These are phyloP conservation scores for Mesoligia furuncula DNA, from an alignment of 2,888 invertebrate species.

Conservation along the genomic window DNA sequence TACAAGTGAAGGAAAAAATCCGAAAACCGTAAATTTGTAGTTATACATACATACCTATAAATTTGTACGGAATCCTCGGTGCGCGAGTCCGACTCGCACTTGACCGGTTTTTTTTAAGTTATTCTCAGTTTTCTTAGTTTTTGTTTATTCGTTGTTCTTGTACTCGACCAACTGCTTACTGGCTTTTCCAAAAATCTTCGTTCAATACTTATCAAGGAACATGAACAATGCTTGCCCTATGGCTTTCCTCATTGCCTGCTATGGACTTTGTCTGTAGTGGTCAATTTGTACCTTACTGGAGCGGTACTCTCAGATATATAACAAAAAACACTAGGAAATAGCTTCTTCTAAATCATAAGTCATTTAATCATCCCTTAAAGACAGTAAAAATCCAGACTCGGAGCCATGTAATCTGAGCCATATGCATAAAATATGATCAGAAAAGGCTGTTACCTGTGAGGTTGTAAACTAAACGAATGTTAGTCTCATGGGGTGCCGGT, in stretches of 20 bases:
- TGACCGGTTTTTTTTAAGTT: background rate
- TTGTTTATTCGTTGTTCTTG: background rate
- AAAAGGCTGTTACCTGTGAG: constrained; percentile 62
- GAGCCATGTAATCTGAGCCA: constrained; percentile 41
- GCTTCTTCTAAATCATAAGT: background rate
- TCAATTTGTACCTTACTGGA: background rate
- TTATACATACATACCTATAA: too few species aligned
- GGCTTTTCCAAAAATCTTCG: too few species aligned
- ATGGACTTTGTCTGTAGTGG: background rate
- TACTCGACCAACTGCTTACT: too few species aligned
- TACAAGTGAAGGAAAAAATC: too few species aligned
- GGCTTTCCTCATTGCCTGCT: background rate
- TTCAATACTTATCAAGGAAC: background rate
- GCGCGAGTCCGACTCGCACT: too few species aligned
- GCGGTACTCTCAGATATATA: background rate
- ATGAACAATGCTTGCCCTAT: background rate
- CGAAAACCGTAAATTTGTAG: too few species aligned
- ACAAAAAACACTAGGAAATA: background rate
- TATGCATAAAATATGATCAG: constrained; percentile 65
- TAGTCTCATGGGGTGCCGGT: constrained; percentile 67
- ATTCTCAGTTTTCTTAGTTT: background rate
- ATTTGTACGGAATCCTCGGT: too few species aligned
- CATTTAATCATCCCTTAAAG: background rate
- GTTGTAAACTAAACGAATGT: constrained; percentile 72
- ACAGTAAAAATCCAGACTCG: background rate